Evolutionary conservation across 1,140 invertebrate species (phyloP).

Genomic region (Cataglyphis hispanica): DNA sequence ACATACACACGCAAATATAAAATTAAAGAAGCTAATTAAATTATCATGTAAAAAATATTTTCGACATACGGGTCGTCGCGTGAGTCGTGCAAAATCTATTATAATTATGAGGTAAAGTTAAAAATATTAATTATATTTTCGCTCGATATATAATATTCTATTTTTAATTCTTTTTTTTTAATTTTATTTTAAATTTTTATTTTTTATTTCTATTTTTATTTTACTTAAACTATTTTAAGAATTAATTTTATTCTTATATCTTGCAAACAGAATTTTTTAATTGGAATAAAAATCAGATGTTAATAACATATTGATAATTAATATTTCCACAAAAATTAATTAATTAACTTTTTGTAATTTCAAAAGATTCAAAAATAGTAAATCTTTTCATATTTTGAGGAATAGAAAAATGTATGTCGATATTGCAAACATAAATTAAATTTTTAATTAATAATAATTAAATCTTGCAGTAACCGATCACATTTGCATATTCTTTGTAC

Average conservation of each 20-base stretch:
- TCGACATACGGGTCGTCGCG: not conserved
- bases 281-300: too few relatives aligned
- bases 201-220: too few relatives aligned
- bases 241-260: constrained; percentile 3
- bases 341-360: not conserved
- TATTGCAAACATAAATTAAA: not conserved
- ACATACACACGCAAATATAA: too few relatives aligned
- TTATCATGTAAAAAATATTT: not conserved
- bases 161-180: too few relatives aligned
- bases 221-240: not conserved
- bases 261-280: not conserved
- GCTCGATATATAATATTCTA: not conserved
- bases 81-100: not conserved
- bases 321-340: not conserved
- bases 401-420: not conserved
- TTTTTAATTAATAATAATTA: too few relatives aligned
- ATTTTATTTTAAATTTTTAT: too few relatives aligned
- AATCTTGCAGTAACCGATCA: not conserved
- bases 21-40: not conserved
- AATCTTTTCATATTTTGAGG: not conserved
- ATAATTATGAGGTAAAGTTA: not conserved
- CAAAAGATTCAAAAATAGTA: not conserved
- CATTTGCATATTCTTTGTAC: not conserved
- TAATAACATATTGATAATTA: too few relatives aligned
- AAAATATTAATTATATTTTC: not conserved